phyloP scores from a whole-genome alignment of 2,113 vertebrate species.

The Caracal caracal region DNA sequence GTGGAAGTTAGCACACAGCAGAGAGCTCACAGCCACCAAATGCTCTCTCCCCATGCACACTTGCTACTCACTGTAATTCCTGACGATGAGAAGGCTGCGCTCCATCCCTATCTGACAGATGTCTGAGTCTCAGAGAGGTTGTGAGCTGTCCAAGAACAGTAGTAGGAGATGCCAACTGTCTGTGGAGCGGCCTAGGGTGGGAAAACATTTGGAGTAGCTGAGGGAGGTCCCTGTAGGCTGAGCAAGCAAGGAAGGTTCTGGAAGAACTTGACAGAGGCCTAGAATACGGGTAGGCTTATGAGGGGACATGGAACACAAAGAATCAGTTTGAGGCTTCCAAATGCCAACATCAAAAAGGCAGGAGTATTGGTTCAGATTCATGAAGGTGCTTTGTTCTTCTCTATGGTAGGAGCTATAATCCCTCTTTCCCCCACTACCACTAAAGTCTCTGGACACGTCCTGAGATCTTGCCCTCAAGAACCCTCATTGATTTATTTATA shows the following conservation, averaged over 20 bases:
- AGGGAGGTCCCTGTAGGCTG: not conserved
- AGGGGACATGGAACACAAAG: not conserved
- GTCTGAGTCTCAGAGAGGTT: too few relatives aligned
- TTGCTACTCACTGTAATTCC: rapidly evolving
- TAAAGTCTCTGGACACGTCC: not conserved
- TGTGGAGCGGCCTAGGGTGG: too few relatives aligned
- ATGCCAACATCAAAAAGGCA: not conserved
- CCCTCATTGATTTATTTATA: not conserved
- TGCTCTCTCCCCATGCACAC: not conserved
- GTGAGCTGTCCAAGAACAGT: not conserved
- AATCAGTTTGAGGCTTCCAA: not conserved
- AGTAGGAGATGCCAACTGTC: not conserved
- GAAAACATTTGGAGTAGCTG: not conserved
- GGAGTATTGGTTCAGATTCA: not conserved
- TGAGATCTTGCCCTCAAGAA: not conserved
- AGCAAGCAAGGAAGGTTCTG: not conserved
- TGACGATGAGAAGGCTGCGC: not conserved
- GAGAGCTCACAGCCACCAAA: rapidly evolving
- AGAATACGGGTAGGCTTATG: not conserved
- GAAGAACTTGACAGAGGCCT: not conserved
- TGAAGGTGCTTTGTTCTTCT: not conserved
- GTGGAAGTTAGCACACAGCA: rapidly evolving
- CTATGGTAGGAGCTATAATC: not conserved
- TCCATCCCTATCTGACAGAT: not conserved
- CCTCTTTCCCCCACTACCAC: rapidly evolving